A percentile compares a stretch with the other conserved stretches of the same genome.
Conservation (phyloP, 2,888 invertebrate species). For the Sceliomorpha sp. region DNA sequence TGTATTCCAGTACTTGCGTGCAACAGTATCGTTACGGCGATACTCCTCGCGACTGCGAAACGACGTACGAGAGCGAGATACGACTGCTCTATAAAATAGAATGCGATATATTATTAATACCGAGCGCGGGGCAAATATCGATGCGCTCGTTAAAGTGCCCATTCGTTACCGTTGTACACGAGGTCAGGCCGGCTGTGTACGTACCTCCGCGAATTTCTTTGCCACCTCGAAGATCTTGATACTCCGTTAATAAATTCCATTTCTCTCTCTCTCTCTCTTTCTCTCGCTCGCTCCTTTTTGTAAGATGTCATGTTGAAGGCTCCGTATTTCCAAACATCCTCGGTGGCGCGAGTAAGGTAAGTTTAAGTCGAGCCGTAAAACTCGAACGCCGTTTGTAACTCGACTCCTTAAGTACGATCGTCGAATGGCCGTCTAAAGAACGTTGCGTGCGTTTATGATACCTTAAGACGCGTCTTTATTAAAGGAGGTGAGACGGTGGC, state of each 20-base stretch:
- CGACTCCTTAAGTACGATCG: constrained; percentile 25
- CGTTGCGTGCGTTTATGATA: constrained; percentile 13
- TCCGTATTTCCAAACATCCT: constrained; percentile 29
- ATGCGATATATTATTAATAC: constrained; percentile 9
- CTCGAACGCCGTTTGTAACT: constrained; percentile 32
- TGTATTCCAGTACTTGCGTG: constrained; percentile 40
- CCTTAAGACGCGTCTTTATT: constrained; percentile 29
- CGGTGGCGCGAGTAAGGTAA: constrained; percentile 37
- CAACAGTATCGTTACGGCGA: constrained; percentile 18
- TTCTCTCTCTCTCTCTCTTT: no score
- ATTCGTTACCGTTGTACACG: no score
- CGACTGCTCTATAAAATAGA: constrained; percentile 44
- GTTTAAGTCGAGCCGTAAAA: constrained; percentile 51
- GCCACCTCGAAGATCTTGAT: no score
- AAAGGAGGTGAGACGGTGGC: no score
- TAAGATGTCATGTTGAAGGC: constrained; percentile 11
- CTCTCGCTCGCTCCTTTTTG: constrained; percentile 17
- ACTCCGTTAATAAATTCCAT: no score
- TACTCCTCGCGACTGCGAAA: constrained; percentile 32
- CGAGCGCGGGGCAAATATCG: no score
- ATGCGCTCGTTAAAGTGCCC: no score
- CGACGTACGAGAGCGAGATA: constrained; percentile 33
- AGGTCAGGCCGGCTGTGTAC: no score
- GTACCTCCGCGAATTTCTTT: no score
- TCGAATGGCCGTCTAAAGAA: constrained; percentile 11